Conservation (phyloP, 1,140 invertebrate species). For the Cepaea nemoralis region DNA sequence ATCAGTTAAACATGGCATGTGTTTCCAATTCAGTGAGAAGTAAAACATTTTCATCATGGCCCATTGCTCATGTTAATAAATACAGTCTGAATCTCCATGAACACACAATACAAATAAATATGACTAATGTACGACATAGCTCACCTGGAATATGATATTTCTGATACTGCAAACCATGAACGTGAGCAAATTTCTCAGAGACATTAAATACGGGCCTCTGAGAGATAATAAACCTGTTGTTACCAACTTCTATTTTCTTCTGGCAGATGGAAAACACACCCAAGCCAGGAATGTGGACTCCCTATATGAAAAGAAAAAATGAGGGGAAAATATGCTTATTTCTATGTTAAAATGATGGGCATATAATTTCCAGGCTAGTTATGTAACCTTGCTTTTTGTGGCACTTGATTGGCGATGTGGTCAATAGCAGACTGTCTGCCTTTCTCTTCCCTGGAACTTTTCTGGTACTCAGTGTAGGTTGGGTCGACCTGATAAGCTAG, state of each 20-base stretch:
- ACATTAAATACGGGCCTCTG: conserved; percentile 71
- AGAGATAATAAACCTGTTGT: conserved; percentile 69
- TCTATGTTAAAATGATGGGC: background rate
- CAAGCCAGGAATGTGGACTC: conserved; percentile 66
- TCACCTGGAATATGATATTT: conserved; percentile 70
- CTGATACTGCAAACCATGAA: conserved; percentile 65
- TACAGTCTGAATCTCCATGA: too few species aligned
- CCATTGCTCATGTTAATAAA: too few species aligned
- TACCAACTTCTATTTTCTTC: conserved; percentile 69
- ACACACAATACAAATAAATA: too few species aligned
- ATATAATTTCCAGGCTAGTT: too few species aligned
- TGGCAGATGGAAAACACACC: conserved; percentile 71
- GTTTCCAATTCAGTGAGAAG: too few species aligned
- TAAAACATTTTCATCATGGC: too few species aligned
- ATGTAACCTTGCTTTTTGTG: background rate
- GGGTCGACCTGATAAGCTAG: too few species aligned
- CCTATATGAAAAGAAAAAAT: conserved; percentile 57
- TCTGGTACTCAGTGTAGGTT: too few species aligned
- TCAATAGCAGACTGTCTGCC: too few species aligned
- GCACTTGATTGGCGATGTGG: background rate
- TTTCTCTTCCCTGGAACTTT: too few species aligned
- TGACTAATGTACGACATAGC: too few species aligned
- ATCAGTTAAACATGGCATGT: too few species aligned
- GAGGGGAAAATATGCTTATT: conserved; percentile 17
- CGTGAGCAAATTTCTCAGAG: conserved; percentile 70